Percentiles rank a stretch among this genome's conserved stretches.
Conservation (phyloP, 2,888 invertebrate species). For the Poecilobothrus nobilitatus region DNA sequence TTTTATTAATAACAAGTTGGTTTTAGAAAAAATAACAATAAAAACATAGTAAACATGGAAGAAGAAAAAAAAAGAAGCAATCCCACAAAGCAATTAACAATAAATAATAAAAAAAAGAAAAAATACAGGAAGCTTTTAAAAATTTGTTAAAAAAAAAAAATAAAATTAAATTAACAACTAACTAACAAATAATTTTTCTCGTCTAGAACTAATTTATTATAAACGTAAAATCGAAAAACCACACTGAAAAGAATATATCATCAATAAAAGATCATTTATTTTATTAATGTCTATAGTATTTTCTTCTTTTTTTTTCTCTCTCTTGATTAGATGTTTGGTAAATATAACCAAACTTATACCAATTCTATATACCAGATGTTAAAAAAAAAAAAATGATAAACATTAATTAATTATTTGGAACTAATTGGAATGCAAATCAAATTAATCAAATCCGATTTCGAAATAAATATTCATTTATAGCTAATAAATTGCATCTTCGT, state of each 20-base stretch:
- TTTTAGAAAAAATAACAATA: no score
- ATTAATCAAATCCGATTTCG: not conserved
- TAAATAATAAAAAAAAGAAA: no score
- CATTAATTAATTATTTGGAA: not conserved
- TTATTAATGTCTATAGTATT: no score
- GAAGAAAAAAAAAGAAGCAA: not conserved
- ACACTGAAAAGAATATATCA: no score
- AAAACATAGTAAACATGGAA: not conserved
- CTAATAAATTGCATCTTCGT: not conserved
- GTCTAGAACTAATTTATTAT: not conserved
- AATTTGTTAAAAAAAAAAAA: not conserved
- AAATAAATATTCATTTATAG: not conserved
- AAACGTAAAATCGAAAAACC: not conserved
- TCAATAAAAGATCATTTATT: not conserved
- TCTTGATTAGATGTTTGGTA: no score
- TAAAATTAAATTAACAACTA: no score
- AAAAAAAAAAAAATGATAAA: not conserved
- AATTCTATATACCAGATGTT: not conserved
- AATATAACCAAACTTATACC: not conserved
- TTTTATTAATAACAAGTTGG: no score
- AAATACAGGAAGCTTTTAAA: constrained; percentile 14
- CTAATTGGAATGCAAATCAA: not conserved
- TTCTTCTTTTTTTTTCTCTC: no score
- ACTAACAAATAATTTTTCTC: not conserved
- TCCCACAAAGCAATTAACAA: constrained; percentile 17